These are phyloP conservation scores for Irena cyanogastra DNA, from an alignment of 2,113 vertebrate species.

Conservation along the genomic window DNA sequence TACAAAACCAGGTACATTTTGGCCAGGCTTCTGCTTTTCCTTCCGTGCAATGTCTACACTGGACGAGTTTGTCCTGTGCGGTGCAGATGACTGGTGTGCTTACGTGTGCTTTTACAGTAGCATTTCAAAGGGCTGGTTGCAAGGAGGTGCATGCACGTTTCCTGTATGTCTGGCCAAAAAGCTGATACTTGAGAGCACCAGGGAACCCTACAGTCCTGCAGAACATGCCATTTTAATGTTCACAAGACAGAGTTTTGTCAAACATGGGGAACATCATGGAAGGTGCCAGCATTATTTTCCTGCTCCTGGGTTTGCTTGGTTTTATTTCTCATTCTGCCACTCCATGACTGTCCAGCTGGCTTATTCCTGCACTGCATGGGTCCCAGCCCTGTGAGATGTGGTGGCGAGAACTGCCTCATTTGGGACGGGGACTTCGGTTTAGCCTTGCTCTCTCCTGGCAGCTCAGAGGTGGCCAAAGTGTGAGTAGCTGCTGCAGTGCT, in stretches of 20 bases:
- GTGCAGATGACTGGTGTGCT: neutral
- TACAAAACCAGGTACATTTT: neutral
- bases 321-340: neutral
- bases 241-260: neutral
- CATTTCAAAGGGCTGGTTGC: slow-evolving; percentile 35
- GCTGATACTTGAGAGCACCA: neutral
- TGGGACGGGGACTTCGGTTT: neutral
- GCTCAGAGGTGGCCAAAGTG: neutral
- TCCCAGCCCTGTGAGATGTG: neutral
- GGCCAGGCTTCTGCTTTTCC: neutral
- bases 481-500: neutral
- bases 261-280: neutral
- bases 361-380: accelerated
- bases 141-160: slow-evolving; percentile 22
- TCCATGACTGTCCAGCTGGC: accelerated
- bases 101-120: neutral
- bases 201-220: neutral
- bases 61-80: neutral
- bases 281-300: neutral
- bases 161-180: slow-evolving; percentile 54
- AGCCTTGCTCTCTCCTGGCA: neutral
- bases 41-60: neutral
- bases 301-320: neutral
- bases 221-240: neutral
- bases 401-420: neutral